Evolutionary conservation across 2,113 vertebrate genomes (phyloP), one percentile per base, ranked within the genome.

Genomic region (Morone saxatilis): DNA sequence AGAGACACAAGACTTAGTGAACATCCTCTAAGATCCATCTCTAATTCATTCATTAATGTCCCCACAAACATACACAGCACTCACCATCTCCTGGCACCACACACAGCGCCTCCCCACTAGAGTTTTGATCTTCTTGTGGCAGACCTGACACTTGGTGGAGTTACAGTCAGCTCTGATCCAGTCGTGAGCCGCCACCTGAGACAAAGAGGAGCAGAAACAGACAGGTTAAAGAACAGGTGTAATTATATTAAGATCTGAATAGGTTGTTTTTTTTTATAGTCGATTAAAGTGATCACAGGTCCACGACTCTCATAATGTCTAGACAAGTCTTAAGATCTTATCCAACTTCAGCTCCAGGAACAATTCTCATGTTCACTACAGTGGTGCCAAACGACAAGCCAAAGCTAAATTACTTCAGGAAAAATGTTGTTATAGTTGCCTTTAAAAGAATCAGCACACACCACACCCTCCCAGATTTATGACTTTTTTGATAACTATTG

Each of bases 71-170:
- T 41, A 62, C 16, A 57, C 31, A 31, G 4, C 62, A 81, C 75
- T 94, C 86, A 98, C 97, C 95, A 96, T 95, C 81, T 96, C 93
- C 86, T 97, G 96, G 90, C 98, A 99, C 97, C 97, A 97, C 31
- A 96, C 96, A 56, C 98, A 99, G 56, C 94, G 95, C 73, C 96
- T 95, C 71, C 97, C 97, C 0, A 94, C 95, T 16, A 97, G 92
- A 50, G 91, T 96, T 83, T 96, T 96, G 81, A 98, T 97, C 88
- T 97, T 98, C 91, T 96, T 97, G 88, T 97, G 96, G 92, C 97
- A 98, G 65, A 92, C 88, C 71, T 96, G 95, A 66, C 98, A 99
- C 73, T 96, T 96, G 31, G 88, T 94, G 20, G 95, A 94, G 13
- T 95, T 95, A 61, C 96, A 96, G 87, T 97, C 96, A 6, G 96